Conservation (phyloP, 2,888 invertebrate species). For the Ophion obscuratus region DNA sequence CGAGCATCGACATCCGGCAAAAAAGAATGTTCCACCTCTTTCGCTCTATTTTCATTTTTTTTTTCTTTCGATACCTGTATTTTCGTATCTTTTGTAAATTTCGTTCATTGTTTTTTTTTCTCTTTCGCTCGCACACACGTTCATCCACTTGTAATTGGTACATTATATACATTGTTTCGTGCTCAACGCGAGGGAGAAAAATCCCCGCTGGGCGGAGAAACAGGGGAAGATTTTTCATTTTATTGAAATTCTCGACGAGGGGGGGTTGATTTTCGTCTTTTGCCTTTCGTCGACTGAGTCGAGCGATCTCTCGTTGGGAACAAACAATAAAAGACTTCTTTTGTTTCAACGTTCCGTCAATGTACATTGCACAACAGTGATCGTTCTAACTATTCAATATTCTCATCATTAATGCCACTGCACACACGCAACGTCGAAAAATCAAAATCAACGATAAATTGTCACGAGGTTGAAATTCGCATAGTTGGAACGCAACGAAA, state of each 20-base stretch:
- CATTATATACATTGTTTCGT: conserved; percentile 69
- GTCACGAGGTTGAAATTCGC: conserved; percentile 30
- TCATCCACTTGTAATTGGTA: conserved; percentile 64
- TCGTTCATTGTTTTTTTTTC: conserved; percentile 26
- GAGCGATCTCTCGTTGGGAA: conserved; percentile 70
- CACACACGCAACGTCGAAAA: conserved; percentile 78
- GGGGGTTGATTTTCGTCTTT: not conserved
- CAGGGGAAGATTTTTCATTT: conserved; percentile 30
- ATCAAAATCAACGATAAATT: conserved; percentile 80
- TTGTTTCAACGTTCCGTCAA: conserved; percentile 70
- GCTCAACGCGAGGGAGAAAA: conserved; percentile 47
- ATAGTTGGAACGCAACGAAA: no score
- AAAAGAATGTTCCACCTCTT: conserved; percentile 13
- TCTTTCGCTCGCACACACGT: conserved; percentile 50
- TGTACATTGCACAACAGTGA: conserved; percentile 76
- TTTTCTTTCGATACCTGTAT: not conserved
- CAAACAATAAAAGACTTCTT: conserved; percentile 62
- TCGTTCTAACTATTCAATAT: conserved; percentile 69
- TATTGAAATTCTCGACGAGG: not conserved
- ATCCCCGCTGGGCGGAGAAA: conserved; percentile 20
- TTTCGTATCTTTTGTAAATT: conserved; percentile 13
- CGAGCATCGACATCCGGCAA: conserved; percentile 58
- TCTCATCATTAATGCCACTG: conserved; percentile 78
- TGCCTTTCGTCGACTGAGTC: conserved; percentile 61
- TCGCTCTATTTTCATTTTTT: conserved; percentile 8